Percentiles rank a stretch among this genome's conserved stretches.
Conservation (phyloP, 1,140 invertebrate genomes). For the Andrena cerasifolii region DNA sequence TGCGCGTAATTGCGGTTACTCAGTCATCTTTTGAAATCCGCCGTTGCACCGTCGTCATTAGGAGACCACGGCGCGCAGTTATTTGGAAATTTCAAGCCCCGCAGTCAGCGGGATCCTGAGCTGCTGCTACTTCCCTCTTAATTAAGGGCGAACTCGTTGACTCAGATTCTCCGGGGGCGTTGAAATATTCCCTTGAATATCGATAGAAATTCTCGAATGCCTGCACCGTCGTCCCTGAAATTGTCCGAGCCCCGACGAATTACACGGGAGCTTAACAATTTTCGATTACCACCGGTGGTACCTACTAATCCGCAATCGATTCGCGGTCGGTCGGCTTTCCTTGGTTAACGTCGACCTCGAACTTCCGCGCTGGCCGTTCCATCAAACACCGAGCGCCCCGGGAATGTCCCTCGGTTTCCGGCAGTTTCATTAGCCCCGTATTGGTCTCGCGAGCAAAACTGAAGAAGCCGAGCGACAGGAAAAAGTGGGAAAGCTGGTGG, state of each 20-base stretch:
- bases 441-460: too few relatives aligned
- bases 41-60: background rate
- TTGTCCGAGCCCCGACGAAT: background rate
- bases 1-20: background rate
- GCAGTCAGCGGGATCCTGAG: background rate
- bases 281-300: background rate
- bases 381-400: background rate
- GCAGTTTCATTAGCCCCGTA: slow-evolving; percentile 20
- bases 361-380: background rate
- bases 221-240: background rate
- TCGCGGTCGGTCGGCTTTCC: slow-evolving; percentile 7
- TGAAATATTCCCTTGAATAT: background rate
- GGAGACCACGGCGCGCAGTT: background rate
- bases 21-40: background rate
- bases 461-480: too few relatives aligned
- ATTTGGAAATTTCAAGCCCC: background rate
- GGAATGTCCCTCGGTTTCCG: slow-evolving; percentile 1
- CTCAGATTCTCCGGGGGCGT: background rate
- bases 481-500: too few relatives aligned
- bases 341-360: slow-evolving; percentile 9
- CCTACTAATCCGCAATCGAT: slow-evolving; percentile 21
- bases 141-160: slow-evolving; percentile 15
- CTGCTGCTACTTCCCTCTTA: background rate
- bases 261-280: slow-evolving; percentile 16
- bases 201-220: too few relatives aligned